phyloP scores from a whole-genome alignment of 2,888 invertebrate species.

The Tribolium freemani region DNA sequence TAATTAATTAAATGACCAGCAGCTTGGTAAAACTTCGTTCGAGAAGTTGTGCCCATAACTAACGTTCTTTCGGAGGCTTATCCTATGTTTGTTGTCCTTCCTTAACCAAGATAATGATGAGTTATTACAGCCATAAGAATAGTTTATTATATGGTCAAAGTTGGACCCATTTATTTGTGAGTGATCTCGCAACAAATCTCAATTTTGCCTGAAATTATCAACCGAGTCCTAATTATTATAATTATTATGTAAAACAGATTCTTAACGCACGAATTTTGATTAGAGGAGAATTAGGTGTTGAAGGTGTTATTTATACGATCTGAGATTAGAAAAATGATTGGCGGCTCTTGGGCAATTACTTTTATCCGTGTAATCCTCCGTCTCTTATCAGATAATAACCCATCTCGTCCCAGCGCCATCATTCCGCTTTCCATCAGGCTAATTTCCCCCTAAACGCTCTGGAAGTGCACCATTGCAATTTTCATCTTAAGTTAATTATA shows the following conservation, averaged over 20 bases:
- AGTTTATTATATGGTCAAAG: slow-evolving; percentile 2
- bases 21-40: not conserved
- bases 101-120: not conserved
- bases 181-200: too few species aligned
- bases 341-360: not conserved
- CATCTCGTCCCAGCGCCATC: not conserved
- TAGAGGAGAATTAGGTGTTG: not conserved
- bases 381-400: not conserved
- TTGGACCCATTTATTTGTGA: not conserved
- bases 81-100: slow-evolving; percentile 1
- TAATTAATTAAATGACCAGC: not conserved
- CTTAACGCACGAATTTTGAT: not conserved
- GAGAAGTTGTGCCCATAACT: not conserved
- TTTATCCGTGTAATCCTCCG: not conserved
- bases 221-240: not conserved
- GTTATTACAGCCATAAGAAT: slow-evolving; percentile 2
- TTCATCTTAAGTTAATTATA: slow-evolving; percentile 28
- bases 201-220: too few species aligned
- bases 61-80: slow-evolving; percentile 3
- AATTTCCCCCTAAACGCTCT: not conserved
- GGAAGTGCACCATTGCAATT: slow-evolving; percentile 4
- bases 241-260: not conserved
- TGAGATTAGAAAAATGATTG: not conserved
- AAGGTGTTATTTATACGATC: not conserved
- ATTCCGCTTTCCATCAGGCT: slow-evolving; percentile 2